Evolutionary conservation across 2,888 invertebrate species (phyloP), one percentile per base, ranked within the genome.

Genomic region (Gymnosoma rotundatum): DNA sequence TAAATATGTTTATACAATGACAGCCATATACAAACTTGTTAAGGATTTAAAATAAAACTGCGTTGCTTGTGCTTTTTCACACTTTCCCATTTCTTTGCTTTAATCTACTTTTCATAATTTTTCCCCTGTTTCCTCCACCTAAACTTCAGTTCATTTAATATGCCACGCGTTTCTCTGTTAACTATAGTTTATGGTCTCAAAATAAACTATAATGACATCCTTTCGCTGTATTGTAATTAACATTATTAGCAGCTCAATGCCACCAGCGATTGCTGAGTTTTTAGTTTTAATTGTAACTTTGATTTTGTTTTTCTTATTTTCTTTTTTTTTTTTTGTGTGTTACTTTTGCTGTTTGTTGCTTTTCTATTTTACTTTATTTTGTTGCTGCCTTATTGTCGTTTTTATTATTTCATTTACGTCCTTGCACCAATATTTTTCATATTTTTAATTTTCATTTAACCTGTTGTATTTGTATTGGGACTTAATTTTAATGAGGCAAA

Each of bases 161-260:
- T 36, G 20, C 25, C 50, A 48, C 54, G 56, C 16, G 61, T n/a
- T 61, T 20, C 12, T 50, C 52, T 64, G 72, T 70, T 70, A 78
- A 84, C 64, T 60, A 78, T 66, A 50, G 82, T 74, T 84, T 74
- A 74, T 78, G 60, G 82, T 82, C 78, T 78, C 38, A 60, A 74
- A 78, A 74, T 82, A 78, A 73, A 74, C 64, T 82, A 70, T 84
- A 84, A 84, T 82, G 84, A 84, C 60, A 84, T 84, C 84, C 81
- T 81, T 74, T 78, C 45, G 75, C 81, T 52, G 58, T 64, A 32
- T 73, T 69, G 60, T 82, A 84, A 84, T 82, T 84, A 84, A 78
- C 60, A 70, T 78, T 81, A 84, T 82, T 82, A 84, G 73, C 82
- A 78, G 73, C 74, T 70, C 60, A 74, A 56, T 70, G 84, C 82